Base-by-base conservation (phyloP, 2,113 vertebrate species). In the Saccopteryx bilineata region DNA sequence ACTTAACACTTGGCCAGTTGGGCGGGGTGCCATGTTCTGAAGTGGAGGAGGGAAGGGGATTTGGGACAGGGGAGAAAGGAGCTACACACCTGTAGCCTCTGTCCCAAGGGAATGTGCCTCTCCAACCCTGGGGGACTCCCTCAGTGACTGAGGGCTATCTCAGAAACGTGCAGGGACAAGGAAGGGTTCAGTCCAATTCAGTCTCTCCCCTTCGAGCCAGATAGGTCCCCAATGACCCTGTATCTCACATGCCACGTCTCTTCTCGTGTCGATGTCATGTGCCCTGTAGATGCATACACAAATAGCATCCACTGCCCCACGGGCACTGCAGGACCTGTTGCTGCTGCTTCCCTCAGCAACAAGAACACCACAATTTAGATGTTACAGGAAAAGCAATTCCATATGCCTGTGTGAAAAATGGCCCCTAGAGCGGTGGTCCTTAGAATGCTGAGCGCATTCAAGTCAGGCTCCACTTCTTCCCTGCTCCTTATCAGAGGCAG, bases 101-200 rank as follows among this genome's bases (percentile, higher is more conserved):
- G 96, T 96, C 96, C 95, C 93, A 83, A 82, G 90, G 94, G 95
- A 91, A 96, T 84, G 91, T 90, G 91, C 81, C 95, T 96, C 85
- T 95, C 93, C 93, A 93, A 90, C 81, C 85, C 82, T 46, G 88
- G 90, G 76, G 80, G 10, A 23, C 48, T n/a, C 96, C 81, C 83
- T 78, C 91, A 63, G 81, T 82, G 80, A 87, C 87, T 26, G 79
- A 95, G 91, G 95, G 91, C 88, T 56, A 5, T 50, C 50, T 89
- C 46, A 91, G 93, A 95, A 96, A 93, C 68, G 61, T 96, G 94
- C 88, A 95, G 72, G 90, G 93, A 86, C 81, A 83, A 95, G 87
- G 84, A 95, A 91, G 89, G 93, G 91, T 74, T 94, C 65, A 17
- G 92, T 96, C 68, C 91, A 87, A 81, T 69, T 76, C 92, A 46